A percentile compares a stretch with the other conserved stretches of the same genome.
Conservation (phyloP, 2,888 invertebrate species). For the Limnephilus auricula region DNA sequence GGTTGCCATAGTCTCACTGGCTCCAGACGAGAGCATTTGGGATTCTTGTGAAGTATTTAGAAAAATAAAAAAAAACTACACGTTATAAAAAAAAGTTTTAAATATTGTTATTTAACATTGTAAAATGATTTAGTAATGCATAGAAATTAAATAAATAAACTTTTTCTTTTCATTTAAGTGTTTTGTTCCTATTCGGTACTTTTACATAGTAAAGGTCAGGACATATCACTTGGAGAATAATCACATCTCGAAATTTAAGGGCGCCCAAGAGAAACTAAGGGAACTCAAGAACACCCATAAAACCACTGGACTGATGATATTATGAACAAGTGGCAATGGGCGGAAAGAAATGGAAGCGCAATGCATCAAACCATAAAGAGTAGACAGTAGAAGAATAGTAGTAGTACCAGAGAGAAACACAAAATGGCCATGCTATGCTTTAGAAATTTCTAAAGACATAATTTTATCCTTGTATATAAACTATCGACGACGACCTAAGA, state of each 20-base stretch:
- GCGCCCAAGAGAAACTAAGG: neutral
- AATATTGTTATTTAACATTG: no score
- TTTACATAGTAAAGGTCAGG: neutral
- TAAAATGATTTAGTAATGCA: no score
- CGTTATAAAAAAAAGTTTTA: no score
- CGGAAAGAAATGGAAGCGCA: neutral
- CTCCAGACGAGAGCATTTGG: no score
- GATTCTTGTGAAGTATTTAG: no score
- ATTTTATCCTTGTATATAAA: neutral
- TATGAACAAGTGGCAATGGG: neutral
- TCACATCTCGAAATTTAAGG: neutral
- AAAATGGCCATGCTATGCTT: neutral
- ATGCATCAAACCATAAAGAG: neutral
- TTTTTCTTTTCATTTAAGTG: no score
- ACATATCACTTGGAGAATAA: no score
- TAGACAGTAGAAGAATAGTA: no score
- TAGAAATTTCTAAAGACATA: neutral
- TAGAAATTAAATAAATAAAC: no score
- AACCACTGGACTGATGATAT: neutral
- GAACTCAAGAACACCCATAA: neutral
- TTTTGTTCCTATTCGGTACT: no score
- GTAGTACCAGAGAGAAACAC: neutral
- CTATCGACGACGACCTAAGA: neutral
- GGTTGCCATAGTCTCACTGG: no score
- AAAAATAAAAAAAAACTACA: no score